Base-by-base conservation (phyloP, 2,797 vertebrate genomes). In the Sebastes matsubarae region DNA sequence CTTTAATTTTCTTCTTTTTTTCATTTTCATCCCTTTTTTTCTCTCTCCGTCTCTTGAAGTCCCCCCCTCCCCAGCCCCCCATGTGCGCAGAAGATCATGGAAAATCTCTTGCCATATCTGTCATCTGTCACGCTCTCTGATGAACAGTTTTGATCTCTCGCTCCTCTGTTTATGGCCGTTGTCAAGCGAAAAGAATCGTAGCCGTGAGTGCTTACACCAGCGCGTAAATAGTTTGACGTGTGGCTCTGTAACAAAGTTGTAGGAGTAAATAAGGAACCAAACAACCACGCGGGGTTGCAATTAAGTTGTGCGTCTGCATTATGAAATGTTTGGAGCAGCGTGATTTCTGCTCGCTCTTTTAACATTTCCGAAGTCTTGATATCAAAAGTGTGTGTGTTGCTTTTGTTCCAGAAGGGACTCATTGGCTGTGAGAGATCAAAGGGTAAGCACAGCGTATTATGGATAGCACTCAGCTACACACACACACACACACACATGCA, bases 171-270 rank as follows among this genome's bases (percentile, higher is more conserved):
- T 96, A 95, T 81, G 91, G 91, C 92, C 85, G 85, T 92, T 93
- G 94, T 96, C 95, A 94, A 90, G 92, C 89, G 74, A 88, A 87
- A 88, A 88, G 92, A 94, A 93, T 90, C 85, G 83, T 95, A 89
- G 94, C 96, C 93, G 89, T 94, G 92, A 96, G 94, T 95, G 95
- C 95, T 96, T 96, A 96, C 92, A 89, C 95, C 91, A 93, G 86
- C 89, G 61, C 84, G 67, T 95, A 96, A 96, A 96, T 95, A 96
- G 94, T 96, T 96, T 96, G 96, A 96, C 95, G 93, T 96, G 92
- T 95, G 93, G 93, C 93, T 94, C 94, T 72, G 91, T 92, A 93
- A 95, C 95, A 94, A 93, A 88, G 94, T 93, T 93, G 91, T 85
- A 84, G 91, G 91, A 92, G 91, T 94, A 96, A 96, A 96, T 94